Percentiles rank a stretch among this genome's conserved stretches.
Conservation (phyloP, 2,113 vertebrate species). For the Paramormyrops kingsleyae region DNA sequence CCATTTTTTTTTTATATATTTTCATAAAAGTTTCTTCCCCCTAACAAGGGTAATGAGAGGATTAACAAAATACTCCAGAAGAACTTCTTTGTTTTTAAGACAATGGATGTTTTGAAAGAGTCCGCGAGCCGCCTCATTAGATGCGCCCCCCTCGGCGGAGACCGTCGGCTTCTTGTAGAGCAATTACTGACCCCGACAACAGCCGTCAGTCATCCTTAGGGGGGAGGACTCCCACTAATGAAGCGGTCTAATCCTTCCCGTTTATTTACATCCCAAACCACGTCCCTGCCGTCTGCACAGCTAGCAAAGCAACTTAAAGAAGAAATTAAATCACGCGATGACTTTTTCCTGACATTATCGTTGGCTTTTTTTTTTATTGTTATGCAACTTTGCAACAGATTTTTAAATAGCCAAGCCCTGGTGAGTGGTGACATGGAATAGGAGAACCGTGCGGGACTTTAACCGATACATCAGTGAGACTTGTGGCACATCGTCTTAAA, state of each 20-base stretch:
- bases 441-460: not conserved
- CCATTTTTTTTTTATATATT: not conserved
- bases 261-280: constrained; percentile 63
- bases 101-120: constrained; percentile 61
- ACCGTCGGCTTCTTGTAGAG: constrained; percentile 68
- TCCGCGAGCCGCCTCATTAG: constrained; percentile 52
- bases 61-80: constrained; percentile 62
- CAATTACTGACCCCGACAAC: constrained; percentile 73
- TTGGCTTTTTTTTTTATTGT: not conserved
- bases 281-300: constrained; percentile 45
- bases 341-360: not conserved
- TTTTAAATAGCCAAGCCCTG: not conserved
- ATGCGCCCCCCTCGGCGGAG: constrained; percentile 46
- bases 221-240: constrained; percentile 79
- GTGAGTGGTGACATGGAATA: not conserved
- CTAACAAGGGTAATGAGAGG: constrained; percentile 62
- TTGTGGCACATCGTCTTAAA: not conserved
- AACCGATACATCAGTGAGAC: not conserved
- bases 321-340: not conserved
- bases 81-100: constrained; percentile 65
- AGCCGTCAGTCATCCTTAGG: constrained; percentile 82
- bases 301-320: constrained; percentile 51
- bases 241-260: constrained; percentile 69
- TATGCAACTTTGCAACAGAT: not conserved
- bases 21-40: constrained; percentile 18